Evolutionary conservation across 1,140 invertebrate genomes (phyloP).

Genomic region (Mylabris phalerata): DNA sequence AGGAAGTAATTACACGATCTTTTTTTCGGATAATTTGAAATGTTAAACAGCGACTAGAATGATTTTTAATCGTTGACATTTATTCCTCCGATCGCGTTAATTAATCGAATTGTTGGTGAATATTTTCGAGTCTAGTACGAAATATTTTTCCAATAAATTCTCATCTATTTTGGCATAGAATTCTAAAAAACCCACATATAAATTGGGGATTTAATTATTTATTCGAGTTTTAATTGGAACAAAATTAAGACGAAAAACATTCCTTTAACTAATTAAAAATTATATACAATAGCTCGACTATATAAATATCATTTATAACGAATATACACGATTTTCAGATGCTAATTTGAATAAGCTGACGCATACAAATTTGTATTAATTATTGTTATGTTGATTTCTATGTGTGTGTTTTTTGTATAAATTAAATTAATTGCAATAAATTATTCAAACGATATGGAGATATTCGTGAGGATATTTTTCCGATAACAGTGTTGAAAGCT

Average conservation of each 20-base stretch:
- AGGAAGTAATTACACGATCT: too few species aligned
- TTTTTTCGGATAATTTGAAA: too few species aligned
- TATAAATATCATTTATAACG: slow-evolving; percentile 10
- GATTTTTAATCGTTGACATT: too few species aligned
- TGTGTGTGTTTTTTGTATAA: background rate
- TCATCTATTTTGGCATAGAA: too few species aligned
- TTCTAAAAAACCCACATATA: too few species aligned
- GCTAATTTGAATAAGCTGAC: slow-evolving; percentile 15
- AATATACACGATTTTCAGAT: slow-evolving; percentile 1
- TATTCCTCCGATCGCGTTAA: too few species aligned
- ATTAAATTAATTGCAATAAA: slow-evolving; percentile 20
- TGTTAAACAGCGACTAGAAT: too few species aligned
- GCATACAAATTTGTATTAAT: slow-evolving; percentile 24
- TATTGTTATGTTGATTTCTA: slow-evolving; percentile 15
- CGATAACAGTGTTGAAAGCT: slow-evolving; percentile 14
- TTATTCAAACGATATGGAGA: slow-evolving; percentile 10
- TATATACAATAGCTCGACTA: slow-evolving; percentile 7
- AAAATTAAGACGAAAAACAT: slow-evolving; percentile 2
- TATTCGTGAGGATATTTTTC: background rate
- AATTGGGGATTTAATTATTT: too few species aligned
- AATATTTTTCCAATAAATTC: too few species aligned
- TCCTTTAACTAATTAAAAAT: slow-evolving; percentile 13
- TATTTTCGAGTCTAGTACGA: too few species aligned
- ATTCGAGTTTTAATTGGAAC: background rate
- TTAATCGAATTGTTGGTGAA: too few species aligned